Evolutionary conservation across 2,113 vertebrate genomes (phyloP).

Genomic region (Chiloscyllium plagiosum): DNA sequence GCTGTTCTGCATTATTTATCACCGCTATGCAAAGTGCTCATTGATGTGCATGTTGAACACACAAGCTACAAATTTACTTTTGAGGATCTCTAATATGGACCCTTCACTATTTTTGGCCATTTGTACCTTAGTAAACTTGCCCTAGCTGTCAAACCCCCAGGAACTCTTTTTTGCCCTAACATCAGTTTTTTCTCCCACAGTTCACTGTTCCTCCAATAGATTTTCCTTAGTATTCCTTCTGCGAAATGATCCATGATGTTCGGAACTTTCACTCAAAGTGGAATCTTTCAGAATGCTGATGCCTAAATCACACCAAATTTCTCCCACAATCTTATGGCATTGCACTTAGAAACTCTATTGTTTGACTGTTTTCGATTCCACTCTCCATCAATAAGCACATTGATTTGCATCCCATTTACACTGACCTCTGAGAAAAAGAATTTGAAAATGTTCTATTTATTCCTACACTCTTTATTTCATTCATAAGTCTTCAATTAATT

Average conservation of each 20-base stretch:
- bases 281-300: neutral
- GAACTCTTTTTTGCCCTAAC: neutral
- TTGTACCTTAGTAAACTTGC: neutral
- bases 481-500: neutral
- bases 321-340: neutral
- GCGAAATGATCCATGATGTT: neutral
- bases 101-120: neutral
- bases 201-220: neutral
- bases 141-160: neutral
- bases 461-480: neutral
- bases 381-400: too few relatives aligned
- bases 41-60: neutral
- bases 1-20: neutral
- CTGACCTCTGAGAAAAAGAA: too few relatives aligned
- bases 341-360: neutral
- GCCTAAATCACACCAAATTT: neutral
- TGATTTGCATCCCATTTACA: too few relatives aligned
- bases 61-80: neutral
- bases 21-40: neutral
- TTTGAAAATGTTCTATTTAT: neutral
- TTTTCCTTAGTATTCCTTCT: neutral
- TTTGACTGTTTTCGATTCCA: neutral
- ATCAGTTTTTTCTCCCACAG: neutral
- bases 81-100: neutral
- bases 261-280: too few relatives aligned